Percentiles rank a stretch among this genome's conserved stretches.
These are phyloP conservation scores for Eremobia ochroleuca DNA, from an alignment of 2,888 invertebrate genomes.

Conservation along the genomic window DNA sequence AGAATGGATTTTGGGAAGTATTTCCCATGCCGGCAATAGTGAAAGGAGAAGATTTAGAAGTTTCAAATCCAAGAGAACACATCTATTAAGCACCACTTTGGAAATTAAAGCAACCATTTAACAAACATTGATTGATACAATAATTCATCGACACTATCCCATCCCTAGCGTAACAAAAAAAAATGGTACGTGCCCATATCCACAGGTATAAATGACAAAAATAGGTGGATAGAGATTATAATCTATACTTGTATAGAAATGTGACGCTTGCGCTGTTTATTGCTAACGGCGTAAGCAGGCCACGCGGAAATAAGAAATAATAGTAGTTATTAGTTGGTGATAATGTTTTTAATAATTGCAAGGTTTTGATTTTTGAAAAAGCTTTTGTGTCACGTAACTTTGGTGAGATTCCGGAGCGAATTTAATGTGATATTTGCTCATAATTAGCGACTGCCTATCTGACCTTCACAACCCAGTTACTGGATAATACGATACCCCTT, in stretches of 20 bases:
- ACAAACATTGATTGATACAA: slow-evolving; percentile 34
- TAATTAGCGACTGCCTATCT: no score
- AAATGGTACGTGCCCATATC: slow-evolving; percentile 78
- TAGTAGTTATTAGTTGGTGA: no score
- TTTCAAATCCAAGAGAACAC: background rate
- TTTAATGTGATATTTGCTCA: no score
- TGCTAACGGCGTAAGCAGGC: slow-evolving; percentile 31
- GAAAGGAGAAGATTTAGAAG: background rate
- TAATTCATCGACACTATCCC: slow-evolving; percentile 66
- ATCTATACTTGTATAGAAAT: slow-evolving; percentile 58
- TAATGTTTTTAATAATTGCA: no score
- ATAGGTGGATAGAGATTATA: slow-evolving; percentile 66
- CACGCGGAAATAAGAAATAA: background rate
- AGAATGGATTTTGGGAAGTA: background rate
- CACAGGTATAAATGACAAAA: slow-evolving; percentile 79
- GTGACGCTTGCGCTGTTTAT: slow-evolving; percentile 27
- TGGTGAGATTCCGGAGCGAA: no score
- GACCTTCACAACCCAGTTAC: no score
- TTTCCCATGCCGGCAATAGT: background rate
- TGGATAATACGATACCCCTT: no score
- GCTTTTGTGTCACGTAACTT: no score
- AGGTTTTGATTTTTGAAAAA: no score
- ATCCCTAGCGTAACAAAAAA: slow-evolving; percentile 70
- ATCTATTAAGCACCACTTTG: background rate
- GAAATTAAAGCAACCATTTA: background rate